Base-by-base conservation (phyloP, 2,113 vertebrate genomes). In the Hydropotes inermis region DNA sequence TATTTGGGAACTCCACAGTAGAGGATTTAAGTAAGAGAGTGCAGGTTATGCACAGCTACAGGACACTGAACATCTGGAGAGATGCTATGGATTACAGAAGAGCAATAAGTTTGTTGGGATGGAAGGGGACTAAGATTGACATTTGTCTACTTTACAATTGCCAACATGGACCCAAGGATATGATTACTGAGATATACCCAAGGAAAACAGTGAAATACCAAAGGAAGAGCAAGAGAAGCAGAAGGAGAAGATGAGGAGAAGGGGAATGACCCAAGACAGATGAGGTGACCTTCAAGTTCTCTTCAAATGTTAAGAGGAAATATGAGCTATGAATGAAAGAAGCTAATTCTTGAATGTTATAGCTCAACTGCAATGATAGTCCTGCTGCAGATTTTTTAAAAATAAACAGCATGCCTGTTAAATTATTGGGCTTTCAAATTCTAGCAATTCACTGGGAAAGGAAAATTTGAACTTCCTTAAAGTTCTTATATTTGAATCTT, bases 341-440 rank as follows among this genome's bases (percentile, higher is more conserved):
- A 19, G 54, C 36, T 54, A 95, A 8, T 61, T 76, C 55, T 88
- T 95, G 39, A 89, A 39, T 54, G 25, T 43, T 64, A 85, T 43
- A 89, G 67, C n/a, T 87, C 74, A 83, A 74, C 25, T 57, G 5
- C 84, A 87, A 89, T 90, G 54, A 70, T 27, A 70, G 23, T 39
- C 27, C 57, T 76, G 2, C 14, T 58, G 10, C 6, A 43, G 28
- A 45, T n/a, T 64, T 74, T 33, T 64, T 52, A 3, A 50, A 8
- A 67, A 89, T 10, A 94, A 97, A 54, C 54, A 96, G 58, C 36
- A 87, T 88, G 61, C 61, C 81, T 92, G 2, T 36, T 86, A 95
- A 96, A 95, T 97, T 96, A 87, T 21, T 90, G 81, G 74, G 55
- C 94, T 95, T 96, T 96, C 84, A 88, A 95, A 97, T 90, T 96